Conservation (phyloP, 92 coral and sea anemone genomes). For the Epizoanthus illoricatus region DNA sequence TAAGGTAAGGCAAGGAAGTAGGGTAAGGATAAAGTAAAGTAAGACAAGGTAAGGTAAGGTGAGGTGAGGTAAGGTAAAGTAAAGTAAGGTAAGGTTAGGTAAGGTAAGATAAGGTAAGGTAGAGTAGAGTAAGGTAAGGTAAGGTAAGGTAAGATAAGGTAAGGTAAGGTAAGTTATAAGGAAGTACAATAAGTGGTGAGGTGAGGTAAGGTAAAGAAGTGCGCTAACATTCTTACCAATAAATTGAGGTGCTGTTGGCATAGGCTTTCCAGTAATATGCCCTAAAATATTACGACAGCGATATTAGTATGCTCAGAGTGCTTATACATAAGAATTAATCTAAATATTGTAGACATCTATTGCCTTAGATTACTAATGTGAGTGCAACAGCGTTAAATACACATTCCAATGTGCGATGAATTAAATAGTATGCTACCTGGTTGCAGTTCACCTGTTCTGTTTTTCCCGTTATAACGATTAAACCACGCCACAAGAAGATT, state of each 20-base stretch:
- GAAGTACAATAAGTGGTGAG: too few species aligned
- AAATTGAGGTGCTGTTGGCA: conserved; percentile 77
- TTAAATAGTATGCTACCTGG: too few species aligned
- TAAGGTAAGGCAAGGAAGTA: background rate
- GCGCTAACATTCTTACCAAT: conserved; percentile 41
- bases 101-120: conserved; percentile 32
- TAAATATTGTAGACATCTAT: background rate
- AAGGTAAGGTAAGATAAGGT: conserved; percentile 9
- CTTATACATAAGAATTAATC: background rate
- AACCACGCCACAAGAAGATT: too few species aligned
- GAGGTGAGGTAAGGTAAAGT: conserved; percentile 33
- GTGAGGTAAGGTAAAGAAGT: too few species aligned
- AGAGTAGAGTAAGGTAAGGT: conserved; percentile 31
- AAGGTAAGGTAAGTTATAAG: too few species aligned
- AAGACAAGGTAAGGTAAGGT: conserved; percentile 25
- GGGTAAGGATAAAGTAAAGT: background rate
- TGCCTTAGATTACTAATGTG: too few species aligned
- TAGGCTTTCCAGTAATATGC: conserved; percentile 71
- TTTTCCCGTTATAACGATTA: too few species aligned
- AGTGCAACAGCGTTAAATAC: too few species aligned
- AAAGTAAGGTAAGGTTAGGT: conserved; percentile 42
- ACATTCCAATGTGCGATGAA: too few species aligned
- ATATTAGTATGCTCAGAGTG: background rate
- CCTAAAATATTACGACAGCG: conserved; percentile 46
- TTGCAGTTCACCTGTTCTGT: too few species aligned